phyloP scores from a whole-genome alignment of 2,113 vertebrate species.

The Peromyscus leucopus region DNA sequence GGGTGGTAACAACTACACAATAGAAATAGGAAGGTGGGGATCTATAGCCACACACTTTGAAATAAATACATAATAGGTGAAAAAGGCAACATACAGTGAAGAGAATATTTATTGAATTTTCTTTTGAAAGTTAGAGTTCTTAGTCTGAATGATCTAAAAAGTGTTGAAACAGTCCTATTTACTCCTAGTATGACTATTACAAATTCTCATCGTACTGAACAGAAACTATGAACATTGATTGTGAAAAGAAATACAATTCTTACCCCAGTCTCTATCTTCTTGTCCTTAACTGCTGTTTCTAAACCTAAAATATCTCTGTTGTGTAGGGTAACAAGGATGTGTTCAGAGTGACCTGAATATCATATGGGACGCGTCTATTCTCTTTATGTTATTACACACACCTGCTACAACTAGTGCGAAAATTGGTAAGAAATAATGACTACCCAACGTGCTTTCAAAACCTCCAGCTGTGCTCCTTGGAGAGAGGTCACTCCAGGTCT shows the following conservation, averaged over 20 bases:
- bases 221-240: not conserved
- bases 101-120: not conserved
- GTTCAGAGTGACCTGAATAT: constrained; percentile 19
- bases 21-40: not conserved
- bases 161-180: not conserved
- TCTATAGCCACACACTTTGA: not conserved
- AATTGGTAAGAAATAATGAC: constrained; percentile 44
- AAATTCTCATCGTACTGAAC: not conserved
- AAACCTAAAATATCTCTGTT: not conserved
- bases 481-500: constrained; percentile 43
- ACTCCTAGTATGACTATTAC: not conserved
- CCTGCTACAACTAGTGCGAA: not conserved
- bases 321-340: not conserved
- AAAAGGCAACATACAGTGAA: too few species aligned
- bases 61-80: not conserved
- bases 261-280: not conserved
- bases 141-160: not conserved
- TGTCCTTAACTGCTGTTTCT: not conserved
- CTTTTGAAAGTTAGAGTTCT: not conserved
- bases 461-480: not conserved
- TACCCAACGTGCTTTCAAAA: constrained; percentile 15
- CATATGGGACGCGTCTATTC: not conserved
- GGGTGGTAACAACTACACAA: not conserved
- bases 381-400: not conserved
- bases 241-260: not conserved